Percentiles rank a stretch among this genome's conserved stretches.
phyloP scores from a whole-genome alignment of 2,888 invertebrate genomes.

The Limnephilus lunatus region DNA sequence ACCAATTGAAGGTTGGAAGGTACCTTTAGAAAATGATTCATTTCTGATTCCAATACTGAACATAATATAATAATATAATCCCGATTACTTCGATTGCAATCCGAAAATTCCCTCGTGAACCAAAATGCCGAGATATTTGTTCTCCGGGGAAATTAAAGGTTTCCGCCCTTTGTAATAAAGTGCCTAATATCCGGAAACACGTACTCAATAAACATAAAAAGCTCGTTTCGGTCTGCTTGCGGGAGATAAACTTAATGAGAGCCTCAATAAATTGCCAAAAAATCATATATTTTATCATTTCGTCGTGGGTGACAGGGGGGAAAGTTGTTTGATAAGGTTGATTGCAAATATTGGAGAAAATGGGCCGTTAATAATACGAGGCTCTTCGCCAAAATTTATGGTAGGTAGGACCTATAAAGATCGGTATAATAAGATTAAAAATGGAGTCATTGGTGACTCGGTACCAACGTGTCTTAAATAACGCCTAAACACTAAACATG shows the following conservation, averaged over 20 bases:
- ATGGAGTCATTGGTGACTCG: background rate
- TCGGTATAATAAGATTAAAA: background rate
- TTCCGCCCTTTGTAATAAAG: conserved; percentile 11
- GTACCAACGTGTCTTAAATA: background rate
- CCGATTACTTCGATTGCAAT: background rate
- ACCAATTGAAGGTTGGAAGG: too few species aligned
- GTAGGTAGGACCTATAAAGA: background rate
- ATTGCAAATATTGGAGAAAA: conserved; percentile 16
- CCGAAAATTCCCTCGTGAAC: background rate
- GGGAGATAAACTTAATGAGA: conserved; percentile 36
- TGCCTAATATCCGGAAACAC: conserved; percentile 16
- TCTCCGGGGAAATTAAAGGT: conserved; percentile 20
- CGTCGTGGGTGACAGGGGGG: conserved; percentile 5
- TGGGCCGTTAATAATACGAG: background rate
- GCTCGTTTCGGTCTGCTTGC: conserved; percentile 2
- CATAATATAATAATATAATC: background rate
- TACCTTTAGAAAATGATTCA: too few species aligned
- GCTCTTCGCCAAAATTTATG: background rate
- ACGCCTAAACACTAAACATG: background rate
- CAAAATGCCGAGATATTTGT: background rate
- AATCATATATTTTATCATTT: conserved; percentile 16
- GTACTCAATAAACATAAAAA: conserved; percentile 33
- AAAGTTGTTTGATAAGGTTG: conserved; percentile 10
- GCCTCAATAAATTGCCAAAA: conserved; percentile 10
- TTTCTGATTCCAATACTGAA: too few species aligned